phyloP scores from a whole-genome alignment of 2,797 vertebrate species.

The Phrynocephalus vlangalii region DNA sequence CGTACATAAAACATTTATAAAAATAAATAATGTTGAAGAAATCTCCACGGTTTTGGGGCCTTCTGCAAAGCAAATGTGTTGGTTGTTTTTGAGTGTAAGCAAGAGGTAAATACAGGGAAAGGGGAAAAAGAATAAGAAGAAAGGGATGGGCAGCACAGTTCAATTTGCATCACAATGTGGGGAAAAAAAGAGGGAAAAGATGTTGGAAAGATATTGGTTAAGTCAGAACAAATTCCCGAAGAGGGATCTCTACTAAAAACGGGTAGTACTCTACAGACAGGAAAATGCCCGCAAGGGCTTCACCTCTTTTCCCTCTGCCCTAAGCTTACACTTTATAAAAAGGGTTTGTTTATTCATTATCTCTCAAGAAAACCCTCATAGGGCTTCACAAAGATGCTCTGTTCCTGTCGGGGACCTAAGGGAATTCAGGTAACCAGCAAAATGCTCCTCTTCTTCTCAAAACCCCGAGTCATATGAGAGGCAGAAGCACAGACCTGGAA shows the following conservation, averaged over 20 bases:
- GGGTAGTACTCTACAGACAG: conserved; percentile 22
- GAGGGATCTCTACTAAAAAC: background rate
- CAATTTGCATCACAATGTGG: accelerated
- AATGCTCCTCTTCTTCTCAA: conserved; percentile 47
- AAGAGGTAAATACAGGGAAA: background rate
- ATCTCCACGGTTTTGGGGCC: background rate
- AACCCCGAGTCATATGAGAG: background rate
- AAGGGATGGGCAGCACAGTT: background rate
- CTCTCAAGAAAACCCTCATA: conserved; percentile 64
- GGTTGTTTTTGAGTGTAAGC: too few species aligned
- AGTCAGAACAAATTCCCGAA: background rate
- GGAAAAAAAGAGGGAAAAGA: conserved; percentile 12
- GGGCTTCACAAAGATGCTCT: conserved; percentile 79
- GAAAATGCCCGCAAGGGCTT: conserved; percentile 26
- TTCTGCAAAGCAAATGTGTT: background rate
- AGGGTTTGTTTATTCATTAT: conserved; percentile 79
- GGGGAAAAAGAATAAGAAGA: background rate
- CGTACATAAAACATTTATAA: background rate
- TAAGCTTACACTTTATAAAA: conserved; percentile 69
- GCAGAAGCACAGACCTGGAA: conserved; percentile 30
- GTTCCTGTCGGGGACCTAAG: conserved; percentile 68
- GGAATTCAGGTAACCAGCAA: conserved; percentile 53
- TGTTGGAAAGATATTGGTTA: too few species aligned
- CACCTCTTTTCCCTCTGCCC: conserved; percentile 40
- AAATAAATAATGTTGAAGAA: background rate